A percentile compares a stretch with the other conserved stretches of the same genome.
These are phyloP conservation scores for Thysanoteuthis rhombus DNA, from an alignment of 2,888 invertebrate genomes.

Conservation along the genomic window DNA sequence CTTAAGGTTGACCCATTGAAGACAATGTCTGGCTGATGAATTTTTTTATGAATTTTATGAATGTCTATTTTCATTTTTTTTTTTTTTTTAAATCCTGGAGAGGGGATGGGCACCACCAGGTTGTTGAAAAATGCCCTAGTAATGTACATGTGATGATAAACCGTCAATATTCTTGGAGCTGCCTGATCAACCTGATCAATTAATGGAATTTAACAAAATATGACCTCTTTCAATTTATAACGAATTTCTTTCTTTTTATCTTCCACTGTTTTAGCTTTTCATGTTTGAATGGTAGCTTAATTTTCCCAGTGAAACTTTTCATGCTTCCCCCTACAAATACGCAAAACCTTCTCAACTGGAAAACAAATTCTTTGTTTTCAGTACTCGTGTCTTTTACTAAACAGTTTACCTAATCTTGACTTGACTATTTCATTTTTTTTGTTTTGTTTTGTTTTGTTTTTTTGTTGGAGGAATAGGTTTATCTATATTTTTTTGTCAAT, in stretches of 20 bases:
- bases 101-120: slow-evolving; percentile 12
- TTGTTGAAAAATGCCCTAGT: neutral
- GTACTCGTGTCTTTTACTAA: neutral
- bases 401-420: neutral
- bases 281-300: neutral
- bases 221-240: neutral
- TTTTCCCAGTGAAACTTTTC: neutral
- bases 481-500: neutral
- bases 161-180: neutral
- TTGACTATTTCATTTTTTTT: too few relatives aligned
- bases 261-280: too few relatives aligned
- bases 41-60: neutral
- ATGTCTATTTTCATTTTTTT: neutral
- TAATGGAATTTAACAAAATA: neutral
- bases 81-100: neutral
- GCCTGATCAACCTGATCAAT: neutral
- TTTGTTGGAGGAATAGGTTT: neutral
- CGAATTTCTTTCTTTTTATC: too few relatives aligned
- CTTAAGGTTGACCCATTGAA: neutral
- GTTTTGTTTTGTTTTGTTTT: too few relatives aligned
- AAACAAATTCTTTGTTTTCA: neutral
- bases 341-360: neutral
- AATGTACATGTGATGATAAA: neutral
- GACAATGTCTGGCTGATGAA: neutral
- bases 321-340: neutral